Base-by-base conservation (phyloP, 2,888 invertebrate species). In the Oithona nana region DNA sequence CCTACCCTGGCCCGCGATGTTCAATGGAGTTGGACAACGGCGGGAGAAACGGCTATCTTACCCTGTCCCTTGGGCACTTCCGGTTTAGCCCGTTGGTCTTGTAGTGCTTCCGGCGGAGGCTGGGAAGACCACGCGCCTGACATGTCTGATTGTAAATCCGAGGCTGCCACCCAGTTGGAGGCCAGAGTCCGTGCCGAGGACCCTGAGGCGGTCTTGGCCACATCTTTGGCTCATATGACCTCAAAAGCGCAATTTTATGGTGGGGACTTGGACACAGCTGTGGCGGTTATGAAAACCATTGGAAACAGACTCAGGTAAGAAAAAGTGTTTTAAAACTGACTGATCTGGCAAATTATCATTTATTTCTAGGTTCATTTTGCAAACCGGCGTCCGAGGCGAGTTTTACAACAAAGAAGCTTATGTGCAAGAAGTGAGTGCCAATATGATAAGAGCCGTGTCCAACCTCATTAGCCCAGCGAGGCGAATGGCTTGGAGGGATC, bases 21-120 rank as follows among this genome's bases (percentile, higher is more conserved):
- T 8, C 83, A 83, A 69, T 90, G 90, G 90, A 88, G 88, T 73
- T 84, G 85, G 80, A 90, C 90, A 0, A 74, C 81, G 31, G 82
- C 82, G 0, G 87, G 86, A 30, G 83, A 84, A 58, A 81, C 72
- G 30, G 83, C 83, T 6, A 83, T 85, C 0, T 87, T 88, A 69
- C 85, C 86, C 0, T 93, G 93, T 73, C 93, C 93, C 0, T 88
- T 85, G 6, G 89, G 89, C 2, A 87, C 88, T 1, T 86, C 84
- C 20, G 89, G 90, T 8, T 76, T 86, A 65, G 89, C 89, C 0
- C 80, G 84, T 68, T 88, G 88, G 88, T 81, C 83, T 73, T 89
- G 84, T 70, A 73, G 50, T 28, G 64, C 6, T 59, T 20, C 48
- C 28, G 55, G 64, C 50, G 68, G 68, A 52, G 64, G 64, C 52